Evolutionary conservation across 2,113 vertebrate genomes (phyloP), one percentile per base, ranked within the genome.

Genomic region (Pseudorectes ferrugineus): DNA sequence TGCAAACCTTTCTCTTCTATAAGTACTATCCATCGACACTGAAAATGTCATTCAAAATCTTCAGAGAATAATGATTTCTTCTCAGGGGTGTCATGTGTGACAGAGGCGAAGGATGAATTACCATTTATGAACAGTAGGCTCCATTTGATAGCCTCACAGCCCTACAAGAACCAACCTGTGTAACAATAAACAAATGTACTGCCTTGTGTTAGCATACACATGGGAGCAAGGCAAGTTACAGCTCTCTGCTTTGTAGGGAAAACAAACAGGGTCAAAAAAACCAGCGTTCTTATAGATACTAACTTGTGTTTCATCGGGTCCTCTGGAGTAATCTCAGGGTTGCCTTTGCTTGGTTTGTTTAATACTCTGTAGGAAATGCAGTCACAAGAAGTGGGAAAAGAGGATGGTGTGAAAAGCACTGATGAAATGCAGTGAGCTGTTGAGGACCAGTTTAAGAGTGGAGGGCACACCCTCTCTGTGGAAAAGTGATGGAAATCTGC

Each of bases 31-130:
- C 77, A 62, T 73, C 1, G 25, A 49, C 81, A 58, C 66, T 48
- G 67, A 76, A 92, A 89, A 88, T 66, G 73, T 91, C 22, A 71
- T 52, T 62, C 0, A 12, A 81, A 91, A 52, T 91, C 79, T 92
- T 92, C 48, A 65, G 95, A 95, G 92, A 80, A 91, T 82, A 79
- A 63, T 42, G 52, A 91, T 94, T 78, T 87, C 77, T 91, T 87
- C 68, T 75, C 84, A 78, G 84, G 66, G 24, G 78, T 45, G 35
- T 58, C 62, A 54, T 33, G 48, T 14, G 20, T 23, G 68, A 75
- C 92, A 89, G 89, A 61, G 9, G 12, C 14, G 0, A 77, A 85
- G 68, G 57, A 91, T 75, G 81, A 94, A 94, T 89, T 95, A 57
- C 77, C 46, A n/a, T 91, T 95, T 82, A 78, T 78, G 67, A 96